Evolutionary conservation across 2,888 invertebrate genomes (phyloP), one percentile per base, ranked within the genome.

Genomic region (Dichetophora obliterata): DNA sequence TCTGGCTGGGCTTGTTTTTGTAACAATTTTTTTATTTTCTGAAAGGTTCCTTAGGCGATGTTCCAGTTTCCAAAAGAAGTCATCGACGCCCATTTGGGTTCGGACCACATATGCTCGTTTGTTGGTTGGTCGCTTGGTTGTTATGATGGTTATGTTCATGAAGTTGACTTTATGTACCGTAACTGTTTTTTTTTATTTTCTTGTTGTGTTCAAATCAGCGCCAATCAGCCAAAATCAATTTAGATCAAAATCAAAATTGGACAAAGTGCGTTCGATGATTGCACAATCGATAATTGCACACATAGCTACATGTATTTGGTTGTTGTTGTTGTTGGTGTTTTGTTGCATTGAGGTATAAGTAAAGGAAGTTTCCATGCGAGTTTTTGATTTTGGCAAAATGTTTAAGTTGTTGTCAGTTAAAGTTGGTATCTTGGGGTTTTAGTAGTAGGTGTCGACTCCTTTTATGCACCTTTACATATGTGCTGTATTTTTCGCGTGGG

Each of bases 41-140:
- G 22, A 61, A 76, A 71, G 75, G 70, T 76, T 71, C 76, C 76
- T 76, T 54, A 76, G 71, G 71, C 75, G 48, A 70, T 70, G 61
- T 52, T 24, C 76, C 71, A 76, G 76, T 76, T 76, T 37, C 76
- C 76, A 76, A 76, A 76, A 76, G 63, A 43, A 71, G 76, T 71
- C 71, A 71, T 57, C 37, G 65, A 31, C 43, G 37, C 54, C 66
- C 66, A 74, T 24, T 37, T 31, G 37, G 31, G 59, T 31, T 34
- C 66, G 54, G 54, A 74, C 19, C 74, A 74, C 31, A 43, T 31
- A 48, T 31, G 70, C 31, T 54, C 43, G 52, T 22, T 34, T 14
- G 31, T 34, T 69, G 27, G 16, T 34, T 52, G 31, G 27, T 37
- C 1, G 37, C 6, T 37, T 37, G 31, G 31, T 31, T 31, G 31